A percentile compares a stretch with the other conserved stretches of the same genome.
Evolutionary conservation across 2,888 invertebrate species (phyloP).

Genomic region (Rhagonycha fulva): DNA sequence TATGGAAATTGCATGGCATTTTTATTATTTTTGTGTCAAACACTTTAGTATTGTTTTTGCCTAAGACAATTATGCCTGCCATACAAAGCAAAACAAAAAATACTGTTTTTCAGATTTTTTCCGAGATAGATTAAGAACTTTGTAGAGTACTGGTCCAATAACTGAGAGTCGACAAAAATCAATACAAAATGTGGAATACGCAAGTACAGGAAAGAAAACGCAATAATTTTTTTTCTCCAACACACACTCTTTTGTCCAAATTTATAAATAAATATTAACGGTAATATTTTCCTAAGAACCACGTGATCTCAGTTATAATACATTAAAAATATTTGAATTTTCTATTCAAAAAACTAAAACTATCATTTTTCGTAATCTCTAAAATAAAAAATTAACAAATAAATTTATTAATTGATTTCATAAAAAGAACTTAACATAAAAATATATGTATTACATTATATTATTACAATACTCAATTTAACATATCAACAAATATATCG

Average conservation of each 20-base stretch:
- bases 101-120: background rate
- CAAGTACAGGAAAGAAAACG: background rate
- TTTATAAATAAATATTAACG: background rate
- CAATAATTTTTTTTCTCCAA: background rate
- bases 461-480: background rate
- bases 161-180: constrained; percentile 3
- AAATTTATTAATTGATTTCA: background rate
- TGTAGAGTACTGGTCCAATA: background rate
- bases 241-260: background rate
- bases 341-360: background rate
- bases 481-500: background rate
- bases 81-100: background rate
- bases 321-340: background rate
- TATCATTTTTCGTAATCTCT: background rate
- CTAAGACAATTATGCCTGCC: background rate
- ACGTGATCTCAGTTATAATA: background rate
- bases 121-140: background rate
- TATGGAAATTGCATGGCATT: background rate
- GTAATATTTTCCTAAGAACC: background rate
- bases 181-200: constrained; percentile 3
- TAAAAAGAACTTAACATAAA: background rate
- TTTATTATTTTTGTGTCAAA: background rate
- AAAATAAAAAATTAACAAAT: background rate
- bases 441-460: background rate
- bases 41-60: background rate